Evolutionary conservation across 2,888 invertebrate genomes (phyloP).

Genomic region (Conus canariensis): DNA sequence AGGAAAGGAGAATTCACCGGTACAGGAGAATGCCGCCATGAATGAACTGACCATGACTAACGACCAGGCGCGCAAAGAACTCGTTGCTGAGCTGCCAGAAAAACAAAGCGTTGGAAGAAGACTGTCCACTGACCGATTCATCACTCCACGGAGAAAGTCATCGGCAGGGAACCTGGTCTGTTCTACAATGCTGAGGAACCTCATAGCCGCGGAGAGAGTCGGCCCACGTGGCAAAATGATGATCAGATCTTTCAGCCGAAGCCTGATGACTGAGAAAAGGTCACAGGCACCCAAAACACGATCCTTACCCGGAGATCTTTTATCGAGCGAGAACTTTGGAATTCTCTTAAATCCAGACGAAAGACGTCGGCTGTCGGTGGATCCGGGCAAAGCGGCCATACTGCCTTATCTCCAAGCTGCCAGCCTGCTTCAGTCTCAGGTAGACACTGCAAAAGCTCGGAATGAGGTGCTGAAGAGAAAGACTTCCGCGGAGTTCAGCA

Average conservation of each 20-base stretch:
- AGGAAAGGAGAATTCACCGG: background rate
- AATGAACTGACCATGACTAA: background rate
- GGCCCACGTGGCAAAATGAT: background rate
- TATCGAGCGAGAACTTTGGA: background rate
- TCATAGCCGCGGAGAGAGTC: background rate
- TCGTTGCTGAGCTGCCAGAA: background rate
- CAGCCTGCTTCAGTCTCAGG: background rate
- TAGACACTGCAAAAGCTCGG: background rate
- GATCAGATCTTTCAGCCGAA: background rate
- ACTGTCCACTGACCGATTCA: background rate
- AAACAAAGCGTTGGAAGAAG: background rate
- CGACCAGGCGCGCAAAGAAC: background rate
- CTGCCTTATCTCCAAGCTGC: background rate
- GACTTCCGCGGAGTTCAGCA: background rate
- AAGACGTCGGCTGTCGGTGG: slow-evolving; percentile 8
- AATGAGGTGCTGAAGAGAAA: background rate
- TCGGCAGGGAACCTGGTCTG: background rate
- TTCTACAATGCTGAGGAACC: background rate
- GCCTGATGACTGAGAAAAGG: background rate
- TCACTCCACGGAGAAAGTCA: background rate
- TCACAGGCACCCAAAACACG: background rate
- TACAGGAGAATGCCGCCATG: background rate
- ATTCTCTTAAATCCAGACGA: background rate
- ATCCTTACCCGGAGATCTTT: background rate
- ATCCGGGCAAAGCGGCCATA: background rate